Evolutionary conservation across 1,140 invertebrate genomes (phyloP), one percentile per base, ranked within the genome.

Genomic region (Drosophila pectinifera): DNA sequence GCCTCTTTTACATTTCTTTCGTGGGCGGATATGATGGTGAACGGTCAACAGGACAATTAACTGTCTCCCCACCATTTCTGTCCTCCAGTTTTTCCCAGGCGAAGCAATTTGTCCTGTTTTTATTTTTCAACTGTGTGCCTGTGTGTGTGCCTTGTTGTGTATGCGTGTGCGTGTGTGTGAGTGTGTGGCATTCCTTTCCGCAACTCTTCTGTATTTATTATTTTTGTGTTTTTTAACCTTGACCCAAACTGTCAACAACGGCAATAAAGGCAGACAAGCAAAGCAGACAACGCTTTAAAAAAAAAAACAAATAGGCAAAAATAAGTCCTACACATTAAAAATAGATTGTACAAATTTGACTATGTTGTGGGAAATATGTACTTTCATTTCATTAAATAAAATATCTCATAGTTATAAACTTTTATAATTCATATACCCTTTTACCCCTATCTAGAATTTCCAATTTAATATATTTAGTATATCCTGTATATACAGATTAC

Each of bases 171-270:
- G 59, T 59, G 46, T 58, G 20, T 51, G 39, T 59, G 59, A 56
- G 46, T 58, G 38, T 62, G 69, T 65, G 57, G 57, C 64, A 54
- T 55, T 58, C 39, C 36, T 77, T 49, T 70, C 45, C 64, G 67
- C 67, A 69, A 69, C 24, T 36, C 56, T 48, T 56, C 18, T 18
- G 54, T 48, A 61, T 41, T 43, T 41, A 34, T 49, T 61, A 26
- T 79, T 48, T 49, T 46, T 61, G 38, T 79, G 31, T 74, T 49
- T 53, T 59, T 42, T 22, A 78, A 43, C 76, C 76, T 78, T 78
- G 76, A 78, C 76, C 76, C 48, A 78, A 78, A 57, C 74, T 72
- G 48, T 26, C 55, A 53, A 58, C 76, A 77, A 78, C 56, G 57
- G 58, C 39, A 55, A 36, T 31, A 49, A 20, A 41, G 55, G 49